Evolutionary conservation across 92 coral and sea anemone species (phyloP).

Genomic region (Anthopleura xanthogrammica): DNA sequence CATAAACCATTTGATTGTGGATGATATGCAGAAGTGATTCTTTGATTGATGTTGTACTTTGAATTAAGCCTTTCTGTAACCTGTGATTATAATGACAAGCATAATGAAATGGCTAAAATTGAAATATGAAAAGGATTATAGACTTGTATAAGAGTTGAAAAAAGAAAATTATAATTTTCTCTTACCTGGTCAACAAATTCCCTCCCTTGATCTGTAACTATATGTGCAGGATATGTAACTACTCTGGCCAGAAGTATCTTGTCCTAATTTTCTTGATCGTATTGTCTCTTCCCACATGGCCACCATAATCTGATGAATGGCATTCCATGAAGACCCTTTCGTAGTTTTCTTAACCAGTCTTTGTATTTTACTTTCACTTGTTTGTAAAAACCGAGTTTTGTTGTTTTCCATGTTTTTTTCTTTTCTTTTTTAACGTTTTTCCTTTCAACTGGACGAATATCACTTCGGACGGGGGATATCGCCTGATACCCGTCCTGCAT

Average conservation of each 20-base stretch:
- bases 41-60: conserved; percentile 10
- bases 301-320: conserved; percentile 39
- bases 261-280: too few relatives aligned
- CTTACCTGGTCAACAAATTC: neutral
- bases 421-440: too few relatives aligned
- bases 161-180: neutral
- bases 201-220: conserved; percentile 7
- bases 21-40: conserved; percentile 5
- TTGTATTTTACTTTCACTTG: too few relatives aligned
- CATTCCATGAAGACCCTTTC: conserved; percentile 32
- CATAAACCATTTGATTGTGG: conserved; percentile 8
- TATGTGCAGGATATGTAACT: neutral
- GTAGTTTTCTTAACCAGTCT: neutral
- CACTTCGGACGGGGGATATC: too few relatives aligned
- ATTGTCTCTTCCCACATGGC: conserved; percentile 40
- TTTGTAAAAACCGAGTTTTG: too few relatives aligned
- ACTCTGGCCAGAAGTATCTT: too few relatives aligned
- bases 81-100: conserved; percentile 4
- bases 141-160: neutral
- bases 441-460: too few relatives aligned
- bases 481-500: too few relatives aligned
- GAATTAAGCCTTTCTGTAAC: conserved; percentile 1
- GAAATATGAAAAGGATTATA: neutral
- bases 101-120: neutral
- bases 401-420: too few relatives aligned